Conservation (phyloP, 1,140 invertebrate genomes). For the Drosophila seguyi region DNA sequence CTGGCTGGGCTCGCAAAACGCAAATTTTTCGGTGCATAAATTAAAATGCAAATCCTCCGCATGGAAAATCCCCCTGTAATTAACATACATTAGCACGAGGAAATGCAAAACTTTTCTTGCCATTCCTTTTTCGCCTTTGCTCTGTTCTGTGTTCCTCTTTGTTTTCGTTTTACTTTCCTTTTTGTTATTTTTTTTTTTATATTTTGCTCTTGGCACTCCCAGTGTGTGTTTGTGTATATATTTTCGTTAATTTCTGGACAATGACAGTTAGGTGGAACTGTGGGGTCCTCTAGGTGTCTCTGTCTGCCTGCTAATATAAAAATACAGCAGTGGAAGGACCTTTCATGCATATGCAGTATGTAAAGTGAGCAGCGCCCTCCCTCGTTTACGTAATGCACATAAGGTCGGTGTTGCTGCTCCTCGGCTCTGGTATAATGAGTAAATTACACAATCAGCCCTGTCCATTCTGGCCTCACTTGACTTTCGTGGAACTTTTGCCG, state of each 20-base stretch:
- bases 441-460: conserved; percentile 78
- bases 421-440: conserved; percentile 77
- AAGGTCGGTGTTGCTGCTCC: conserved; percentile 43
- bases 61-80: conserved; percentile 84
- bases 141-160: conserved; percentile 14
- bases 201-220: conserved; percentile 17
- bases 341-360: conserved; percentile 77
- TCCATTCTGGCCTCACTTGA: conserved; percentile 64
- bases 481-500: conserved; percentile 51
- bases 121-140: conserved; percentile 30
- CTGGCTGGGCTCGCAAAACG: conserved; percentile 49
- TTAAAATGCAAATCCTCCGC: conserved; percentile 85
- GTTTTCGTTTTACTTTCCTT: conserved; percentile 7
- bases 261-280: conserved; percentile 82
- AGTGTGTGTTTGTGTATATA: conserved; percentile 60
- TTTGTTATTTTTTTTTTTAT: conserved; percentile 14
- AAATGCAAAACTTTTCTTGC: conserved; percentile 78
- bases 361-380: conserved; percentile 62
- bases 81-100: conserved; percentile 84
- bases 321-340: conserved; percentile 58
- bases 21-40: conserved; percentile 83
- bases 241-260: conserved; percentile 84
- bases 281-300: conserved; percentile 42
- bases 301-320: conserved; percentile 64
- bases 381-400: conserved; percentile 55